Evolutionary conservation across 2,888 invertebrate species (phyloP).

Genomic region (Catocala nupta): DNA sequence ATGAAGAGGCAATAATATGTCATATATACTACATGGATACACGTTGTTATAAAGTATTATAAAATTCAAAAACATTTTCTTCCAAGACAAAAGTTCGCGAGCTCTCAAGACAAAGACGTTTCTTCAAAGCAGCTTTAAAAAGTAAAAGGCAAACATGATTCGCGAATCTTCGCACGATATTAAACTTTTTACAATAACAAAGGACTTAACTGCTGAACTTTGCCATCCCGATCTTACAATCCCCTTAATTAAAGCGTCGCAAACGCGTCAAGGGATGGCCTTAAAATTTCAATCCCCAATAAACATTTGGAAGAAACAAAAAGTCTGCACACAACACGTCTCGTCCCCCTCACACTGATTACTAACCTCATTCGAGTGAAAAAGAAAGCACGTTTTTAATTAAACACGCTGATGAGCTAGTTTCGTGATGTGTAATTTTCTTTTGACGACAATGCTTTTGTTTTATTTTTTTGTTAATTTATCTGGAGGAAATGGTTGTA

Average conservation of each 20-base stretch:
- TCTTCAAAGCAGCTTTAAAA: slow-evolving; percentile 45
- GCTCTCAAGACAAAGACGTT: slow-evolving; percentile 45
- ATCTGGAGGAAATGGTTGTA: slow-evolving; percentile 34
- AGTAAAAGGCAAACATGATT: slow-evolving; percentile 49
- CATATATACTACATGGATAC: background rate
- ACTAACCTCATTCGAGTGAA: slow-evolving; percentile 46
- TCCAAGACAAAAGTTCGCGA: slow-evolving; percentile 32
- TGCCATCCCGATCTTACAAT: slow-evolving; percentile 57
- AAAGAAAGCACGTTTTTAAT: slow-evolving; percentile 59
- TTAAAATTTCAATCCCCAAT: slow-evolving; percentile 59
- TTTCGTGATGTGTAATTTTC: slow-evolving; percentile 61
- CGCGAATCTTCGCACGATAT: slow-evolving; percentile 54
- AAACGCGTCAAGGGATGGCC: slow-evolving; percentile 57
- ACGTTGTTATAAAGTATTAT: slow-evolving; percentile 16
- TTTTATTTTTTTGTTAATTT: slow-evolving; percentile 37
- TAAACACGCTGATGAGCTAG: slow-evolving; percentile 60
- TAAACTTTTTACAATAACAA: slow-evolving; percentile 61
- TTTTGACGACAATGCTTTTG: slow-evolving; percentile 55
- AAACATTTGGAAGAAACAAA: slow-evolving; percentile 61
- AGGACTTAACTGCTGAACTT: slow-evolving; percentile 56
- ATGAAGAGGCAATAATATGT: no score
- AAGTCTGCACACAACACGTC: slow-evolving; percentile 47
- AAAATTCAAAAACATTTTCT: slow-evolving; percentile 28
- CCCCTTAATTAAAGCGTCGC: slow-evolving; percentile 62
- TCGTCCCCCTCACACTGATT: slow-evolving; percentile 50